These are phyloP conservation scores for Arenaria interpres DNA, from an alignment of 2,113 vertebrate species.

Conservation along the genomic window DNA sequence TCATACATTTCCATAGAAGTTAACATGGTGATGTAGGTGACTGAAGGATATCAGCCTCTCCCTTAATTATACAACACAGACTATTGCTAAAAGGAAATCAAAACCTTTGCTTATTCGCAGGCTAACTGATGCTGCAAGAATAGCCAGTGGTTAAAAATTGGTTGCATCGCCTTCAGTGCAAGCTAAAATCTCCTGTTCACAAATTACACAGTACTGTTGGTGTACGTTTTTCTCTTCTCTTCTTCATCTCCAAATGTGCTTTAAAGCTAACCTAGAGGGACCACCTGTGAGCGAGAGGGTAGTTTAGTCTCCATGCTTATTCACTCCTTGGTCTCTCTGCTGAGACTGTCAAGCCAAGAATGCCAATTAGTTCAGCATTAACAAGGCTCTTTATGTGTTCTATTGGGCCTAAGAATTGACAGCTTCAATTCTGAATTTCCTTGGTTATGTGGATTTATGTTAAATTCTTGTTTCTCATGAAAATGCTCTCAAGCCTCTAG, in stretches of 20 bases:
- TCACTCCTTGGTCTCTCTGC: slow-evolving; percentile 66
- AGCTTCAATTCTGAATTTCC: slow-evolving; percentile 65
- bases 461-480: slow-evolving; percentile 64
- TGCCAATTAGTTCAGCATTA: slow-evolving; percentile 73
- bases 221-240: slow-evolving; percentile 3
- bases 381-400: slow-evolving; percentile 69
- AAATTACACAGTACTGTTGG: not conserved
- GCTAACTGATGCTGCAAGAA: not conserved
- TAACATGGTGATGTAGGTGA: not conserved
- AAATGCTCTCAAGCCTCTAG: slow-evolving; percentile 53
- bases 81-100: not conserved
- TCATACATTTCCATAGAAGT: not conserved
- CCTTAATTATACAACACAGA: not conserved
- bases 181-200: not conserved
- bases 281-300: slow-evolving; percentile 57
- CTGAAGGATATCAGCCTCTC: not conserved
- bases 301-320: slow-evolving; percentile 69
- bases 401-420: slow-evolving; percentile 69
- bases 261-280: slow-evolving; percentile 64
- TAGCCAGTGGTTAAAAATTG: not conserved
- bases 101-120: not conserved
- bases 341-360: slow-evolving; percentile 69
- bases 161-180: not conserved
- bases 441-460: slow-evolving; percentile 66
- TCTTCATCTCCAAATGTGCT: slow-evolving; percentile 58